phyloP scores from a whole-genome alignment of 2,113 vertebrate species.

The Taxidea taxus region DNA sequence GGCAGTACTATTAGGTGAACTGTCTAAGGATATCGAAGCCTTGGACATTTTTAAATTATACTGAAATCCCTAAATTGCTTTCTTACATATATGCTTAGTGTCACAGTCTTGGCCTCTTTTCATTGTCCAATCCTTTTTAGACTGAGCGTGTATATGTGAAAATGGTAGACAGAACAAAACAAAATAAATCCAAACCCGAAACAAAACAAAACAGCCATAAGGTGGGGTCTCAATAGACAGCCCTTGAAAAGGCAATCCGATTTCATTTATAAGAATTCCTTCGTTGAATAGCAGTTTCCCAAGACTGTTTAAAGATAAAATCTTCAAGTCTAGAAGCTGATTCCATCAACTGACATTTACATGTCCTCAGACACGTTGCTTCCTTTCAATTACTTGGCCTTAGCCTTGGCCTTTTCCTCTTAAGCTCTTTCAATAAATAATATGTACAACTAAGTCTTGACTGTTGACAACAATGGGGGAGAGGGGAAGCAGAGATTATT shows the following conservation, averaged over 20 bases:
- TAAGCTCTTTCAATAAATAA: slow-evolving; percentile 61
- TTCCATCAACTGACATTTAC: slow-evolving; percentile 14
- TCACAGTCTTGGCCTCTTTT: slow-evolving; percentile 11
- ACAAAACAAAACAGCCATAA: neutral
- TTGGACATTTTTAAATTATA: slow-evolving; percentile 35
- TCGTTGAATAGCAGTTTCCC: neutral
- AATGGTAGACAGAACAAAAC: neutral
- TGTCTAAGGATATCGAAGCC: slow-evolving; percentile 60
- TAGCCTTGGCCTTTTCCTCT: slow-evolving; percentile 61
- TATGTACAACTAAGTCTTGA: neutral
- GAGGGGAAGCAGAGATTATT: slow-evolving; percentile 42
- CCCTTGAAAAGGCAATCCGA: neutral
- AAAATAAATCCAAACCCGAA: neutral
- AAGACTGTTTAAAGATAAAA: slow-evolving; percentile 28
- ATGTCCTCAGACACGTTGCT: slow-evolving; percentile 43
- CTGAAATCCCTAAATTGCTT: slow-evolving; percentile 48
- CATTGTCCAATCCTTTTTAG: neutral
- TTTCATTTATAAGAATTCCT: neutral
- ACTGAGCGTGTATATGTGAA: neutral
- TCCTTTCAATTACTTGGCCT: slow-evolving; percentile 33
- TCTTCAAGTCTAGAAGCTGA: slow-evolving; percentile 10
- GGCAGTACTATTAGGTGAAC: neutral
- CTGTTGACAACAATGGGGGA: neutral
- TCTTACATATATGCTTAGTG: neutral
- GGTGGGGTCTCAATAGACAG: neutral